Base-by-base conservation (phyloP, 2,113 vertebrate genomes). In the Anhinga anhinga region DNA sequence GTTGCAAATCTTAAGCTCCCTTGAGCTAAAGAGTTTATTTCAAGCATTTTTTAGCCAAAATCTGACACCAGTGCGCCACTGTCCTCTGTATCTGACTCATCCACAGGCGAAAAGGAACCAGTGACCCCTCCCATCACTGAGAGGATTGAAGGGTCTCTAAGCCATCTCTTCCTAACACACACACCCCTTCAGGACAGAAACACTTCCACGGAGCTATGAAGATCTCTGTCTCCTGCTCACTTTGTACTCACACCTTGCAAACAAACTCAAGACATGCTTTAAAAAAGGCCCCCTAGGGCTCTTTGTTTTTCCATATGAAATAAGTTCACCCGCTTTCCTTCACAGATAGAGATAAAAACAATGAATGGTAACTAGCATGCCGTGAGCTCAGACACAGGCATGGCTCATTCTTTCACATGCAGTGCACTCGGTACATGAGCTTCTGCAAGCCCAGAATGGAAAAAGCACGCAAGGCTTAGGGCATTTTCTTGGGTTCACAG, bases 301-400 rank as follows among this genome's bases (percentile, higher is more conserved):
- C 38, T 30, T 1, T 12, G 40, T 4, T 58, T 65, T 50, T 26
- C 58, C 36, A 2, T 5, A 7, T 4, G 59, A 45, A 56, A 1
- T 6, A 55, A 63, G 45, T 27, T 95, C 61, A 32, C 34, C 44
- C 12, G 1, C 50, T 34, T 29, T 29, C 29, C 47, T 2, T 40
- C 82, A 10, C 29, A 66, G 79, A 47, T 1, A 34, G 16, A 70
- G 16, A 8, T 30, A 14, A 13, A 21, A 27, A 4, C 26, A 73
- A 8, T 0, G 27, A 26, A 6, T 1, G 1, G 59, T 14, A 56
- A 42, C 21, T 1, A 25, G 29, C 0, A 0, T 4, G 4, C 40
- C 6, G 0, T 12, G 52, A 4, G 83, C 80, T 62, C 45, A 11
- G 50, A n/a, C 30, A 5, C 18, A 15, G 0, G 2, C 16, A 3